phyloP scores from a whole-genome alignment of 2,888 invertebrate genomes.

The Drosophila phalerata region DNA sequence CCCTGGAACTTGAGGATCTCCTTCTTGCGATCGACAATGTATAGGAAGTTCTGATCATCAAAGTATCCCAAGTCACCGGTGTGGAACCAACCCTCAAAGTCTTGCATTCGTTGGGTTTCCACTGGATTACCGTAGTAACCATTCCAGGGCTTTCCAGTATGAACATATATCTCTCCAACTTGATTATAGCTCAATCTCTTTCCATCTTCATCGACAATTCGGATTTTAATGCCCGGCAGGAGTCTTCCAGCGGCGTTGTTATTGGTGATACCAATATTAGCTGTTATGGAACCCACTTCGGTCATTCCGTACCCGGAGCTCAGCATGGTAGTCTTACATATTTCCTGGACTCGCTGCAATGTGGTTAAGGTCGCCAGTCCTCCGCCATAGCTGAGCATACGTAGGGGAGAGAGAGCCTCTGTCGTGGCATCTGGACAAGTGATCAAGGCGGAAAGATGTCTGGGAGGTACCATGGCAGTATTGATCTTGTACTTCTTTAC shows the following conservation, averaged over 20 bases:
- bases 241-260: conserved; percentile 70
- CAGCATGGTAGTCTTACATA: conserved; percentile 61
- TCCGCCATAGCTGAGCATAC: conserved; percentile 69
- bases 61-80: conserved; percentile 84
- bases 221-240: conserved; percentile 57
- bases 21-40: conserved; percentile 81
- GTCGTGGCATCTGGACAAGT: conserved; percentile 57
- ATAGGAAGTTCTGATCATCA: conserved; percentile 79
- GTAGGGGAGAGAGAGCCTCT: conserved; percentile 60
- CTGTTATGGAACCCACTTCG: conserved; percentile 67
- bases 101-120: conserved; percentile 70
- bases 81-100: conserved; percentile 79
- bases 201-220: conserved; percentile 75
- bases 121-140: conserved; percentile 80
- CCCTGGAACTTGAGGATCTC: conserved; percentile 82
- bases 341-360: conserved; percentile 58
- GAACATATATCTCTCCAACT: conserved; percentile 79
- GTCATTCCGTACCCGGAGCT: conserved; percentile 74
- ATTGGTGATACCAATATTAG: conserved; percentile 61
- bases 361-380: conserved; percentile 57
- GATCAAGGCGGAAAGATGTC: conserved; percentile 63
- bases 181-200: conserved; percentile 63
- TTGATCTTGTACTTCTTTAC: conserved; percentile 73
- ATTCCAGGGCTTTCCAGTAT: conserved; percentile 65
- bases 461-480: conserved; percentile 62